phyloP scores from a whole-genome alignment of 1,140 invertebrate genomes.

The Leptinotarsa defecta region DNA sequence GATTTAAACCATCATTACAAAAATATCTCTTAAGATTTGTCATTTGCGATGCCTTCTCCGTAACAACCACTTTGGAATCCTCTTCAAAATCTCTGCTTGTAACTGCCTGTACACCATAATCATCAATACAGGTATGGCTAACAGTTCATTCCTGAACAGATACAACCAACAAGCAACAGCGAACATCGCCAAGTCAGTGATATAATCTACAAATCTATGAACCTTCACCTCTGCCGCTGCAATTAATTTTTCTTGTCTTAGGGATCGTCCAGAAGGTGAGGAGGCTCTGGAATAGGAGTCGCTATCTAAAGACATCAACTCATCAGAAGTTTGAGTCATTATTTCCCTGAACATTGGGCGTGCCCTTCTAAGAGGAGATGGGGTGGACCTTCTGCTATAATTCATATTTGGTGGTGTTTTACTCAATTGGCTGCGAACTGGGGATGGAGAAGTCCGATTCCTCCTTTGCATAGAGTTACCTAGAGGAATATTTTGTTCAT shows the following conservation, averaged over 20 bases:
- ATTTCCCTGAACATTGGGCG: constrained; percentile 49
- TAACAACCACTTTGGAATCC: constrained; percentile 55
- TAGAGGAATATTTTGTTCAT: not conserved
- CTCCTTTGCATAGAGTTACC: no score
- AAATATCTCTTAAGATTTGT: not conserved
- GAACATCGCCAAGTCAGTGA: constrained; percentile 72
- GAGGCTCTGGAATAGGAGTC: constrained; percentile 18
- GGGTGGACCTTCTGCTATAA: not conserved
- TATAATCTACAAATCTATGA: constrained; percentile 67
- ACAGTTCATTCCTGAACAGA: constrained; percentile 74
- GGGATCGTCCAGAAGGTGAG: constrained; percentile 11
- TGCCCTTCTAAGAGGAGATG: constrained; percentile 16
- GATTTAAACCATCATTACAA: not conserved
- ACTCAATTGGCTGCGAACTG: not conserved
- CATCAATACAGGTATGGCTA: constrained; percentile 75
- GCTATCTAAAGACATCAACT: constrained; percentile 37
- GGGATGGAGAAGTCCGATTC: not conserved
- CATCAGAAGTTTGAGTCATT: constrained; percentile 53
- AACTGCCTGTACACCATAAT: constrained; percentile 77
- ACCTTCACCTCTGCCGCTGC: constrained; percentile 66
- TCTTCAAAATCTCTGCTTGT: constrained; percentile 62
- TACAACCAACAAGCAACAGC: constrained; percentile 77
- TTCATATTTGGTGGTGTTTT: constrained; percentile 6
- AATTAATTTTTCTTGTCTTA: constrained; percentile 40
- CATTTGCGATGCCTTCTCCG: constrained; percentile 26